Base-by-base conservation (phyloP, 2,113 vertebrate species). In the Plotosus lineatus region DNA sequence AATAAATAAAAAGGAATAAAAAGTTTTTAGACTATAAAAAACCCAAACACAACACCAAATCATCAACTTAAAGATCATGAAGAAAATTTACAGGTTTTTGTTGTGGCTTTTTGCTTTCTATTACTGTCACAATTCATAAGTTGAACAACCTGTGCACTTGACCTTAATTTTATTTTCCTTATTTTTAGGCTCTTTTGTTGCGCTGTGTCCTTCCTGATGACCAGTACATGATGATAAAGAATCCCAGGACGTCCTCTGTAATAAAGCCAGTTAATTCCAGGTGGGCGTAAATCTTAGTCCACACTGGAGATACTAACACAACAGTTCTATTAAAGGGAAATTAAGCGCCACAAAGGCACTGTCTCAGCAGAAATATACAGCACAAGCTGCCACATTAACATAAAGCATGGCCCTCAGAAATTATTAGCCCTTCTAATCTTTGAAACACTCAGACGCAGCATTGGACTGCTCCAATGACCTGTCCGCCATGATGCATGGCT, bases 401-500 rank as follows among this genome's bases (percentile, higher is more conserved):
- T 94, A 94, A 95, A 90, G 90, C 90, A 91, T 81, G 88, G 91
- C 90, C 90, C 90, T 80, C 88, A 93, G 90, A 89, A 95, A 93
- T 93, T 91, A 95, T 89, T 90, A 90, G 92, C 82, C 85, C 61
- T 84, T 87, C 91, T 94, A 93, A 95, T 95, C 94, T 95, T 63
- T 89, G 87, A 87, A 91, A 91, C 84, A 87, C 88, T 93, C 91
- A 92, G 92, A 88, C 90, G 86, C 90, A 86, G 80, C 72, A 86
- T 88, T 90, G 88, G 84, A 2, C 89, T 91, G 92, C 86, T 0
- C 6, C 91, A 94, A 94, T 93, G 91, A 92, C 91, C 93, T 94
- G 93, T 92, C 92, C 86, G 82, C 79, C 84, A 84, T 92, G 93
- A 94, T 94, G 87, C 89, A 93, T 91, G 89, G 87, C 87, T 87